Conservation (phyloP, 2,888 invertebrate genomes). For the Dromius quadrimaculatus region DNA sequence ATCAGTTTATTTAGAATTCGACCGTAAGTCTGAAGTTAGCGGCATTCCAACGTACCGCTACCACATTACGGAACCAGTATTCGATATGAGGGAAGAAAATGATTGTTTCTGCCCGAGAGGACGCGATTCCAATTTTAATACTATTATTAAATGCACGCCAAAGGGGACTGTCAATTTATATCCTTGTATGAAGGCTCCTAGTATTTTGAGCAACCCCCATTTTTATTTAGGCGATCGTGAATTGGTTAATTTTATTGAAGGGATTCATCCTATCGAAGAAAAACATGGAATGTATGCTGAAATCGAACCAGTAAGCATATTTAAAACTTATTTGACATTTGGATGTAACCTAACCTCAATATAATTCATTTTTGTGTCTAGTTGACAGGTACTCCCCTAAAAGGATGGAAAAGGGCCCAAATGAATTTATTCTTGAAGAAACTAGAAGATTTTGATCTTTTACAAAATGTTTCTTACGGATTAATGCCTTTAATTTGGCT, state of each 20-base stretch:
- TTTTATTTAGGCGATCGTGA: slow-evolving; percentile 72
- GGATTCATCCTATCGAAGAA: slow-evolving; percentile 69
- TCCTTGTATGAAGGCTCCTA: slow-evolving; percentile 72
- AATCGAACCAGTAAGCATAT: slow-evolving; percentile 71
- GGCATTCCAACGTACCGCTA: slow-evolving; percentile 69
- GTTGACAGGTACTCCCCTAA: slow-evolving; percentile 70
- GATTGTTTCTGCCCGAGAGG: slow-evolving; percentile 70
- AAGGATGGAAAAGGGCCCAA: slow-evolving; percentile 69
- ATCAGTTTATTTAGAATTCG: slow-evolving; percentile 66
- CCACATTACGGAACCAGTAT: slow-evolving; percentile 65
- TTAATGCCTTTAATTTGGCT: slow-evolving; percentile 73
- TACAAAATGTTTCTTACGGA: slow-evolving; percentile 70
- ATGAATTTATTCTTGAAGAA: slow-evolving; percentile 70
- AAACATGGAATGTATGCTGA: slow-evolving; percentile 72
- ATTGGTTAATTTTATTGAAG: slow-evolving; percentile 69
- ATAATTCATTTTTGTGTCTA: slow-evolving; percentile 56
- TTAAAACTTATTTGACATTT: not conserved
- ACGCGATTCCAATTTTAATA: slow-evolving; percentile 67
- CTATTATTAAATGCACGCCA: slow-evolving; percentile 67
- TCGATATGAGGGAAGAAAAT: slow-evolving; percentile 67
- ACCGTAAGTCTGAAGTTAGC: slow-evolving; percentile 64
- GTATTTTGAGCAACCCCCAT: slow-evolving; percentile 76
- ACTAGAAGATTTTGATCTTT: slow-evolving; percentile 65
- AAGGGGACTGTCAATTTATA: slow-evolving; percentile 70
- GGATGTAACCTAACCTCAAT: no score